Evolutionary conservation across 2,888 invertebrate species (phyloP).

Genomic region (Pemphredon lugubris): DNA sequence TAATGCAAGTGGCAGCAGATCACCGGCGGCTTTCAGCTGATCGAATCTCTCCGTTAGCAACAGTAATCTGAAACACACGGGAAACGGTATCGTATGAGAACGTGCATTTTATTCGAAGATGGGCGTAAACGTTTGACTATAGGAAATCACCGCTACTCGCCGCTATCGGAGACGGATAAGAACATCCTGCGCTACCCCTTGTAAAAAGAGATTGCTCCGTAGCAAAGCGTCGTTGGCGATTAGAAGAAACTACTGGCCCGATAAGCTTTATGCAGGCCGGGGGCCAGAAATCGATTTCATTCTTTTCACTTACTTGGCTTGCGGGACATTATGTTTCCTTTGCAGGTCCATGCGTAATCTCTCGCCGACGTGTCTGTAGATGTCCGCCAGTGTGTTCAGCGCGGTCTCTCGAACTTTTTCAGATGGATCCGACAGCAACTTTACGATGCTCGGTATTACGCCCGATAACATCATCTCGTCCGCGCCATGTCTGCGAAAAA

Average conservation of each 20-base stretch:
- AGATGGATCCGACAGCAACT: constrained; percentile 93
- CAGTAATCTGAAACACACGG: constrained; percentile 81
- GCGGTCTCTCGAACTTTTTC: constrained; percentile 94
- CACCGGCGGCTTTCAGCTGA: constrained; percentile 90
- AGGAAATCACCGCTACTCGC: too few species aligned
- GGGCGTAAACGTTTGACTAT: too few species aligned
- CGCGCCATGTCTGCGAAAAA: constrained; percentile 88
- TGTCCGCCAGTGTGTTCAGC: constrained; percentile 91
- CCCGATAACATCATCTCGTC: constrained; percentile 90
- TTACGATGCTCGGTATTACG: constrained; percentile 91
- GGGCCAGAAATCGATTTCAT: constrained; percentile 37
- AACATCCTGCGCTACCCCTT: too few species aligned
- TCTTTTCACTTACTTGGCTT: constrained; percentile 83
- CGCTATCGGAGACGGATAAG: too few species aligned
- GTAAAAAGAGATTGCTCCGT: background rate
- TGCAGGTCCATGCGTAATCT: constrained; percentile 91
- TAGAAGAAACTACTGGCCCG: background rate
- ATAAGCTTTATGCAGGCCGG: constrained; percentile 14
- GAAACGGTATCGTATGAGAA: too few species aligned
- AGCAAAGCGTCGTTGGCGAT: background rate
- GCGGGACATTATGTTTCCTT: constrained; percentile 89
- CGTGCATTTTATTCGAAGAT: too few species aligned
- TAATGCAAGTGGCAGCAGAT: constrained; percentile 88
- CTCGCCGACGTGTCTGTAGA: constrained; percentile 96
- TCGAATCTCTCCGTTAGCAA: constrained; percentile 91